Conservation (phyloP, 2,797 vertebrate species). For the Pogoniulus pusillus region DNA sequence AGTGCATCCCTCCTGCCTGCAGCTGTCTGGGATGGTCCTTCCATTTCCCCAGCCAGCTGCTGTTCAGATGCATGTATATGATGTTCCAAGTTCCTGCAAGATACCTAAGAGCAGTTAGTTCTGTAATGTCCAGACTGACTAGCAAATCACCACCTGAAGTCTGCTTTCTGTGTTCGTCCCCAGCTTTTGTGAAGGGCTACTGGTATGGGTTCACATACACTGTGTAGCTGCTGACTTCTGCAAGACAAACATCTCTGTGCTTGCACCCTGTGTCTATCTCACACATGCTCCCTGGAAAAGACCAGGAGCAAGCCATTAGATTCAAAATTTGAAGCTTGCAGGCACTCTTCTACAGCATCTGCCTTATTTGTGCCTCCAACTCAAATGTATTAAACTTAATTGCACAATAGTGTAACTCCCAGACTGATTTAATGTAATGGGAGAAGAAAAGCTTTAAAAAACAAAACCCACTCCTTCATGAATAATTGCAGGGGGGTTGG, state of each 20-base stretch:
- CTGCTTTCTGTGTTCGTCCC: neutral
- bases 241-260: neutral
- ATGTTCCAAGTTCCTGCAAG: neutral
- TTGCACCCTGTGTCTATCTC: neutral
- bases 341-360: neutral
- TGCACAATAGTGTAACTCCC: constrained; percentile 21
- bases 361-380: constrained; percentile 20
- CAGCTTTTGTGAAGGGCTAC: neutral
- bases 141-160: neutral
- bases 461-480: neutral
- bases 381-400: constrained; percentile 43
- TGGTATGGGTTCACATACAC: neutral
- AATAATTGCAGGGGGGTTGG: neutral
- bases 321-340: neutral
- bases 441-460: neutral
- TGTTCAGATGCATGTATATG: neutral
- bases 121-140: neutral
- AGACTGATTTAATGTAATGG: constrained; percentile 10
- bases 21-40: neutral
- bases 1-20: neutral
- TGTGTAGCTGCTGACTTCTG: neutral
- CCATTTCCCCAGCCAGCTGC: neutral
- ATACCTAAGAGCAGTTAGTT: neutral
- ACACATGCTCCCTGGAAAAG: neutral
- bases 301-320: neutral